Percentiles rank a stretch among this genome's conserved stretches.
Conservation (phyloP, 53 echinoderm and acorn worm genomes). For the Henricia sp. region DNA sequence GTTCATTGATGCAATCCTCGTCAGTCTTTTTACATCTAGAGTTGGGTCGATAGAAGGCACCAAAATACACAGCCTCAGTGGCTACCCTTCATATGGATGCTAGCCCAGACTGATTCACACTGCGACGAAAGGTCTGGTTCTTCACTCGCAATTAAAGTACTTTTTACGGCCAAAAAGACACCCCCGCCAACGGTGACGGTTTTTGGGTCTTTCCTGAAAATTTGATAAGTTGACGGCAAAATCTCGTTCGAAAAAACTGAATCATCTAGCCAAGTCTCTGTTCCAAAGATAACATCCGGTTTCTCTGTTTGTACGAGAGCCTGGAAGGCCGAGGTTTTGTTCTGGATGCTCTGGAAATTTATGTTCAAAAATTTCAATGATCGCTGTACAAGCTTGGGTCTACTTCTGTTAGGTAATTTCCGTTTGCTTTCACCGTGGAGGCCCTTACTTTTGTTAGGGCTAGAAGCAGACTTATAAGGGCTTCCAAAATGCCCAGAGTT, state of each 20-base stretch:
- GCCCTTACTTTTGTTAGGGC: no score
- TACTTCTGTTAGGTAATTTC: no score
- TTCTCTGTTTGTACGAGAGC: background rate
- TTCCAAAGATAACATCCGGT: constrained; percentile 44
- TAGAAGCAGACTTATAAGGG: no score
- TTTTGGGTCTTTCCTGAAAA: constrained; percentile 20
- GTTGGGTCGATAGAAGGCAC: constrained; percentile 45
- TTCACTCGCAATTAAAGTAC: constrained; percentile 26
- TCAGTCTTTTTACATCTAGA: constrained; percentile 6
- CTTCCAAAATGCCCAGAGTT: no score
- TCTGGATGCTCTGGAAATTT: background rate
- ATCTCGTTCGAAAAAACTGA: constrained; percentile 12
- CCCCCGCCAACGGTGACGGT: constrained; percentile 23
- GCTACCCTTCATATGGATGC: constrained; percentile 46
- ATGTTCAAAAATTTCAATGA: background rate
- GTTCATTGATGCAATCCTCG: constrained; percentile 30
- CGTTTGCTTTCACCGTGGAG: no score
- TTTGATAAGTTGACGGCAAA: constrained; percentile 10
- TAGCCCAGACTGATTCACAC: constrained; percentile 54
- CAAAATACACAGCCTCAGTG: no score
- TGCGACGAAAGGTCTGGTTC: constrained; percentile 44
- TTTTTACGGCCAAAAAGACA: constrained; percentile 31
- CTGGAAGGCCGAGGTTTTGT: background rate
- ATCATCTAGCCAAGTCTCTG: constrained; percentile 46
- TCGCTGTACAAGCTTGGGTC: no score